Evolutionary conservation across 2,113 vertebrate genomes (phyloP).

Genomic region (Glaucidium brasilianum): DNA sequence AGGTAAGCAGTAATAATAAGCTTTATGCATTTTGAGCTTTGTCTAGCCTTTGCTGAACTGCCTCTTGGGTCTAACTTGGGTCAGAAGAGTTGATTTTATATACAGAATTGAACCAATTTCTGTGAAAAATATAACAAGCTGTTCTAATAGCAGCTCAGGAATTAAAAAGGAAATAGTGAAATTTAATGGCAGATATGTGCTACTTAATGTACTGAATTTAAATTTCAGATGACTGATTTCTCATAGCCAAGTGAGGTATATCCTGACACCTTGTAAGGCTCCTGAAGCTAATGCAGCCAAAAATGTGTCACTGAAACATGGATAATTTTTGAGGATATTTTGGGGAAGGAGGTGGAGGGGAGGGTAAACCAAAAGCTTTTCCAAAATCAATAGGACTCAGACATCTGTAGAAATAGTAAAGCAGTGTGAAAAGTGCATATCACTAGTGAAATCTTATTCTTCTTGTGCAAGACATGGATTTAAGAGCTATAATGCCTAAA

Average conservation of each 20-base stretch:
- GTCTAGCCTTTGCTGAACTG: not conserved
- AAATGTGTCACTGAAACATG: not conserved
- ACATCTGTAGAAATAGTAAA: not conserved
- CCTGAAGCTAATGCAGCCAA: not conserved
- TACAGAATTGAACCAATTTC: not conserved
- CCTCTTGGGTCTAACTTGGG: not conserved
- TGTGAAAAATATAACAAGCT: not conserved
- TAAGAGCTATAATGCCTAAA: not conserved
- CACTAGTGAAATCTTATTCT: not conserved
- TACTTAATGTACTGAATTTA: not conserved
- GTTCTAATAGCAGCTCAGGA: not conserved
- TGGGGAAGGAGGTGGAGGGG: not conserved
- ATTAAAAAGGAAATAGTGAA: not conserved
- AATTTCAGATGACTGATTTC: not conserved
- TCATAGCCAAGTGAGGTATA: not conserved
- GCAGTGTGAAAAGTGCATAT: not conserved
- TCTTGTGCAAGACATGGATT: not conserved
- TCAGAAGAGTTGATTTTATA: not conserved
- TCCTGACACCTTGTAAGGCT: not conserved
- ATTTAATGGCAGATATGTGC: not conserved
- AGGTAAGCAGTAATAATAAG: not conserved
- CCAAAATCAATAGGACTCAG: not conserved
- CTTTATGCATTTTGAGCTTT: not conserved
- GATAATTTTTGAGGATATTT: not conserved
- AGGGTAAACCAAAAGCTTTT: conserved; percentile 2